Evolutionary conservation across 2,797 vertebrate genomes (phyloP).

Genomic region (Sylvilagus floridanus): DNA sequence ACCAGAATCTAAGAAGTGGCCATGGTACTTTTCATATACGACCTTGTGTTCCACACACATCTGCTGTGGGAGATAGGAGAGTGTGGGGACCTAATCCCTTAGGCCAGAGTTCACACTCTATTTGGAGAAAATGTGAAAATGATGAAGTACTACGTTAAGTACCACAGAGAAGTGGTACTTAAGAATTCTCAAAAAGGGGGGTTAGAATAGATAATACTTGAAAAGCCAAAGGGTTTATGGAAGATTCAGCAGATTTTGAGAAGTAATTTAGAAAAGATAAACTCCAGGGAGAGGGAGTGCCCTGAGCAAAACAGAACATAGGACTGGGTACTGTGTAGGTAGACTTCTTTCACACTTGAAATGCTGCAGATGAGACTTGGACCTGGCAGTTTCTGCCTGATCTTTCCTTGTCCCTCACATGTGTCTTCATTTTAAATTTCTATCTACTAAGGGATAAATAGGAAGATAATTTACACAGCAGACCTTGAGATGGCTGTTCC

Average conservation of each 20-base stretch:
- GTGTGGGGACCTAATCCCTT: not conserved
- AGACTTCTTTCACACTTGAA: slow-evolving; percentile 23
- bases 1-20: not conserved
- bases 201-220: slow-evolving; percentile 2
- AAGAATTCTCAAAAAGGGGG: slow-evolving; percentile 48
- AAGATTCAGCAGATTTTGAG: not conserved
- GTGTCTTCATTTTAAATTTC: slow-evolving; percentile 45
- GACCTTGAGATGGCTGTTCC: slow-evolving; percentile 4
- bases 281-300: not conserved
- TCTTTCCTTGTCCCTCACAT: slow-evolving; percentile 46
- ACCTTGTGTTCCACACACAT: not conserved
- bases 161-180: not conserved
- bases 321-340: not conserved
- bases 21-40: not conserved
- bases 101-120: not conserved
- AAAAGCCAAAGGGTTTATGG: slow-evolving; percentile 16
- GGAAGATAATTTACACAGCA: not conserved
- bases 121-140: slow-evolving; percentile 25
- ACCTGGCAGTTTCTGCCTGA: not conserved
- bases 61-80: not conserved
- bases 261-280: slow-evolving; percentile 1
- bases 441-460: slow-evolving; percentile 29
- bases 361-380: not conserved
- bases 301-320: not conserved
- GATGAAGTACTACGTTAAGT: slow-evolving; percentile 17